Conservation (phyloP, 2,888 invertebrate genomes). For the Nephrotoma appendiculata region DNA sequence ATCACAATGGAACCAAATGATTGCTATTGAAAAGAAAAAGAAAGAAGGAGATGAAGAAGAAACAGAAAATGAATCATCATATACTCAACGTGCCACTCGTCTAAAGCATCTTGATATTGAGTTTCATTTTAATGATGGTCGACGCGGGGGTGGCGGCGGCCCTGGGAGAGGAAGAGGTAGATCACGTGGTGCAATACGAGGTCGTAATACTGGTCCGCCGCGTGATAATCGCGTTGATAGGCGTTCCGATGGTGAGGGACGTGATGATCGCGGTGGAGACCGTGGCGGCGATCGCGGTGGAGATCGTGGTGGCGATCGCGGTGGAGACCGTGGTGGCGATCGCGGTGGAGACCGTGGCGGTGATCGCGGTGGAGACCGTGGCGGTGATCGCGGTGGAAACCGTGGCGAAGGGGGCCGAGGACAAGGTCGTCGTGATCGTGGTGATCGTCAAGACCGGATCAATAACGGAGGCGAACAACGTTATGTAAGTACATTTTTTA, state of each 20-base stretch:
- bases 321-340: constrained; percentile 20
- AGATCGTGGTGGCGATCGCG: constrained; percentile 18
- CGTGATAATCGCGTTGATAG: constrained; percentile 12
- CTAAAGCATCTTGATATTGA: constrained; percentile 79
- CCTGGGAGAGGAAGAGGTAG: constrained; percentile 48
- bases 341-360: constrained; percentile 23
- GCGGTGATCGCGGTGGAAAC: constrained; percentile 26
- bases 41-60: constrained; percentile 59
- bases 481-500: neutral
- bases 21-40: constrained; percentile 61
- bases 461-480: neutral
- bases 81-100: constrained; percentile 73
- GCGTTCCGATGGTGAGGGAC: constrained; percentile 11
- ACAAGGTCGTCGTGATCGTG: constrained; percentile 14
- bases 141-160: constrained; percentile 52
- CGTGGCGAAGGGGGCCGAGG: constrained; percentile 22
- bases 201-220: constrained; percentile 17
- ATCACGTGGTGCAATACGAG: constrained; percentile 32
- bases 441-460: constrained; percentile 12
- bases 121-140: constrained; percentile 70
- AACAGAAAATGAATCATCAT: constrained; percentile 55
- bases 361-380: constrained; percentile 16
- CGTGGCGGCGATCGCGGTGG: constrained; percentile 9
- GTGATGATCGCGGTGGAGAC: constrained; percentile 21
- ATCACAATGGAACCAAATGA: constrained; percentile 86